Evolutionary conservation across 2,797 vertebrate genomes (phyloP).

Genomic region (Lerista edwardsae): DNA sequence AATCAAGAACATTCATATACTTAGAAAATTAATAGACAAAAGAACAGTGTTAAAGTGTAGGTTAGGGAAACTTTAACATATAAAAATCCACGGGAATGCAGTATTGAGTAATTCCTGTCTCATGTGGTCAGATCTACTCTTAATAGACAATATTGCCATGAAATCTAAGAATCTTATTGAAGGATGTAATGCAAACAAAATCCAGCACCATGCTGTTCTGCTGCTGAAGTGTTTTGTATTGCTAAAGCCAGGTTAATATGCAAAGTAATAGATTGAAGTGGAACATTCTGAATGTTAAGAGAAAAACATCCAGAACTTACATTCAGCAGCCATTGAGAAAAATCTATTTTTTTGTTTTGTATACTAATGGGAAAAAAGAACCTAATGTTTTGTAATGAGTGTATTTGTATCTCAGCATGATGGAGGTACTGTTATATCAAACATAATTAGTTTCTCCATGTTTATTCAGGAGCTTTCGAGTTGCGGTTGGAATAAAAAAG

Average conservation of each 20-base stretch:
- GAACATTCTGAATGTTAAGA: neutral
- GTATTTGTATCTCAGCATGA: neutral
- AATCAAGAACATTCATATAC: no score
- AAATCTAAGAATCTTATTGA: neutral
- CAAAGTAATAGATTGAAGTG: neutral
- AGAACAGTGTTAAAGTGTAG: neutral
- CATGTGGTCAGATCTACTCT: neutral
- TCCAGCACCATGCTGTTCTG: neutral
- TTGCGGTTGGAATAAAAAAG: constrained; percentile 99
- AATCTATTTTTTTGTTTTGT: neutral
- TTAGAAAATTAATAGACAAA: neutral
- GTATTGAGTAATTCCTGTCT: neutral
- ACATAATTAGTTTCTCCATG: constrained; percentile 42
- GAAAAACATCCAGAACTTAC: neutral
- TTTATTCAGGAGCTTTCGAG: constrained; percentile 92
- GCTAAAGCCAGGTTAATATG: neutral
- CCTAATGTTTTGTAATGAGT: constrained; percentile 8
- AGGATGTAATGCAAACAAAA: neutral
- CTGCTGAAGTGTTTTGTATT: neutral
- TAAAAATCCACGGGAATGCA: neutral
- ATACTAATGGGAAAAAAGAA: neutral
- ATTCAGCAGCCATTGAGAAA: neutral
- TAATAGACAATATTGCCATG: neutral
- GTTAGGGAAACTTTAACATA: neutral
- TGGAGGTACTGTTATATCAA: constrained; percentile 4